phyloP scores from a whole-genome alignment of 1,140 invertebrate genomes.

The Heterodera carotae region DNA sequence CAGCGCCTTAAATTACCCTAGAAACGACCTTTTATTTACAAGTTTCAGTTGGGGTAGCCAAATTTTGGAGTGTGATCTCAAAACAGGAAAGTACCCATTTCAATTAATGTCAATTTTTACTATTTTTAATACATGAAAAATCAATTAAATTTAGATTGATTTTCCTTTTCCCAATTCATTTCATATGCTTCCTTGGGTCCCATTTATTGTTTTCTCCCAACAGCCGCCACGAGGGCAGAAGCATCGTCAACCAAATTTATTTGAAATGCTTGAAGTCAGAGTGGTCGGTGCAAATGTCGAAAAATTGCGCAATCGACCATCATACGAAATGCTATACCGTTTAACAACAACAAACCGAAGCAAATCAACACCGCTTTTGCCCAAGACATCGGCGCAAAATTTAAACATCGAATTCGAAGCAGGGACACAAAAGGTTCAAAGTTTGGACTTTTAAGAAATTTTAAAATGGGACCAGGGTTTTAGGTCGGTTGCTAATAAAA shows the following conservation, averaged over 20 bases:
- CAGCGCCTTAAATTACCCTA: no score
- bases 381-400: neutral
- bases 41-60: no score
- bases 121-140: no score
- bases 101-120: no score
- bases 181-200: neutral
- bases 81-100: no score
- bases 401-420: neutral
- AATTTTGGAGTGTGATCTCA: no score
- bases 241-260: neutral
- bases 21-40: no score
- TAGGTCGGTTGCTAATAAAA: no score
- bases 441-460: neutral
- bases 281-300: neutral
- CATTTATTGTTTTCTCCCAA: neutral
- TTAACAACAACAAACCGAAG: neutral
- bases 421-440: neutral
- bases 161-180: neutral
- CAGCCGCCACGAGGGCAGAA: neutral
- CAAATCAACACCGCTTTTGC: neutral
- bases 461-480: no score
- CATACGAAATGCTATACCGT: neutral
- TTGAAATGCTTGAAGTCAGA: conserved; percentile 1
- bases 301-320: neutral
- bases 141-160: no score